These are phyloP conservation scores for Hipparchia semele DNA, from an alignment of 2,888 invertebrate genomes.

Conservation along the genomic window DNA sequence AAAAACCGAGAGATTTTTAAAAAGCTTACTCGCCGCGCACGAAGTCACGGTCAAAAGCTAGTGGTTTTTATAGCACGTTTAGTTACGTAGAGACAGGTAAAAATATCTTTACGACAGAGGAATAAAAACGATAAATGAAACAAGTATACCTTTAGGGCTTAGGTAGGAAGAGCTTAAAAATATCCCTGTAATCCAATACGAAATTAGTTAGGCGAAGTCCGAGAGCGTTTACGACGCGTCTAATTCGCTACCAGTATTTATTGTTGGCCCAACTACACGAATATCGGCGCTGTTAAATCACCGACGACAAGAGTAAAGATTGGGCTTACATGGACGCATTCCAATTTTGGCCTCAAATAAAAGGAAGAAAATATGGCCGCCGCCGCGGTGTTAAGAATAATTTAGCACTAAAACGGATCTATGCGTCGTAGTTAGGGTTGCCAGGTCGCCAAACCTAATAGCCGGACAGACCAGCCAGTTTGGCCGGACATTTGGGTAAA, in stretches of 20 bases:
- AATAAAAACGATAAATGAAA: no score
- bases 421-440: slow-evolving; percentile 39
- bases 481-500: no score
- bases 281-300: slow-evolving; percentile 52
- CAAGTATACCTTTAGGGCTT: slow-evolving; percentile 8
- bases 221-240: slow-evolving; percentile 35
- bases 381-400: slow-evolving; percentile 31
- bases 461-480: no score
- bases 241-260: slow-evolving; percentile 59
- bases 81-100: background rate
- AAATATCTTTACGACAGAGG: no score
- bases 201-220: slow-evolving; percentile 35
- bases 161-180: slow-evolving; percentile 35
- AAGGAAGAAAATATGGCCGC: slow-evolving; percentile 31
- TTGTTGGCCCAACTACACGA: slow-evolving; percentile 51
- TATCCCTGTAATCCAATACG: slow-evolving; percentile 40
- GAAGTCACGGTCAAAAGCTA: no score
- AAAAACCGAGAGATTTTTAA: no score
- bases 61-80: no score
- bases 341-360: slow-evolving; percentile 40
- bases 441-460: no score
- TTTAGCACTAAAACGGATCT: slow-evolving; percentile 34
- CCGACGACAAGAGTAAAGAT: slow-evolving; percentile 46
- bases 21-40: no score
- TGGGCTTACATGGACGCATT: slow-evolving; percentile 50